A percentile compares a stretch with the other conserved stretches of the same genome.
Conservation (phyloP, 2,888 invertebrate genomes). For the Holacanthella duospinosa region DNA sequence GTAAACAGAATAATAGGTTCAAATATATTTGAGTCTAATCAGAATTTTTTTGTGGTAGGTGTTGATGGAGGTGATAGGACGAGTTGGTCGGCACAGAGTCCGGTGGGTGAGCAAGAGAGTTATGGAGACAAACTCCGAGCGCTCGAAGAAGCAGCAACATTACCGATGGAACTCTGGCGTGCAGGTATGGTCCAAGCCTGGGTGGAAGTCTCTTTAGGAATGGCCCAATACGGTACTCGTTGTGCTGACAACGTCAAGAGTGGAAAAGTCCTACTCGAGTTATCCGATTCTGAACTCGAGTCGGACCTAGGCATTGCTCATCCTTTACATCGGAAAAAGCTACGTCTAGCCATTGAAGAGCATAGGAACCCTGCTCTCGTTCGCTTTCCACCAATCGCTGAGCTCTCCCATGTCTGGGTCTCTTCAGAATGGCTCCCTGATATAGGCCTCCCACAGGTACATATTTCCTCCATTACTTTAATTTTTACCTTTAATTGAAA, state of each 20-base stretch:
- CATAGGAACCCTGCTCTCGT: slow-evolving; percentile 75
- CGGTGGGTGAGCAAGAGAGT: slow-evolving; percentile 56
- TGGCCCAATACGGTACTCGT: slow-evolving; percentile 82
- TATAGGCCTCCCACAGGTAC: slow-evolving; percentile 68
- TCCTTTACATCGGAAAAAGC: slow-evolving; percentile 85
- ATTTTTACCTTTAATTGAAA: slow-evolving; percentile 12
- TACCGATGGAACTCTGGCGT: slow-evolving; percentile 82
- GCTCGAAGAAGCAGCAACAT: slow-evolving; percentile 60
- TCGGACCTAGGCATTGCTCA: slow-evolving; percentile 81
- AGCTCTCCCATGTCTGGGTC: slow-evolving; percentile 85
- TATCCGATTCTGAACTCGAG: slow-evolving; percentile 83
- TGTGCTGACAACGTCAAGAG: slow-evolving; percentile 91
- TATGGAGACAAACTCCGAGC: slow-evolving; percentile 64
- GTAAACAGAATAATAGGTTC: slow-evolving; percentile 43
- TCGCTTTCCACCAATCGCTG: slow-evolving; percentile 75
- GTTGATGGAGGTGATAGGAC: slow-evolving; percentile 29
- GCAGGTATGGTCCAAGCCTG: slow-evolving; percentile 88
- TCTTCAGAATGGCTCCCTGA: slow-evolving; percentile 87
- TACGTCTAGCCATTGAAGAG: slow-evolving; percentile 85
- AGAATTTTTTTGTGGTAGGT: slow-evolving; percentile 11
- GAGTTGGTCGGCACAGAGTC: slow-evolving; percentile 43
- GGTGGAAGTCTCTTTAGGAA: slow-evolving; percentile 84
- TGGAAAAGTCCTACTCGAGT: slow-evolving; percentile 84
- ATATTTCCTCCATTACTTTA: slow-evolving; percentile 10
- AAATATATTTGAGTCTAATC: not conserved